These are phyloP conservation scores for Hirtodrosophila confusa DNA, from an alignment of 2,888 invertebrate species.

Conservation along the genomic window DNA sequence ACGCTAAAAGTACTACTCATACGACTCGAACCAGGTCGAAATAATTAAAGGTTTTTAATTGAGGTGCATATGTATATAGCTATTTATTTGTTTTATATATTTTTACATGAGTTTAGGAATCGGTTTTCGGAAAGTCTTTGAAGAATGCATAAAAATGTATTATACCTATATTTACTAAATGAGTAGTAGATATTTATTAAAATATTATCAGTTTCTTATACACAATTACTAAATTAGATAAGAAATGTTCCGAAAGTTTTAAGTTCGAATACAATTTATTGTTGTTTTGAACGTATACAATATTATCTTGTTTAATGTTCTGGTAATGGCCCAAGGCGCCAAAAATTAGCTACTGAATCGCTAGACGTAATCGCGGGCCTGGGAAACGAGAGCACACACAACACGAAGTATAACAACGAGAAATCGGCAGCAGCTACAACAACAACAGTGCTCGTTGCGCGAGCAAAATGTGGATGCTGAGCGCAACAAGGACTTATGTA, in stretches of 20 bases:
- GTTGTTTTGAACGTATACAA: slow-evolving; percentile 15
- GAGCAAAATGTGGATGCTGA: slow-evolving; percentile 60
- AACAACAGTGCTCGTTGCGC: slow-evolving; percentile 15
- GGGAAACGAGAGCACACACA: slow-evolving; percentile 48
- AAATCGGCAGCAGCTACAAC: slow-evolving; percentile 18
- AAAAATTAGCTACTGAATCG: slow-evolving; percentile 34
- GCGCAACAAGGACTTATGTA: slow-evolving; percentile 70
- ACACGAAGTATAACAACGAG: slow-evolving; percentile 46
- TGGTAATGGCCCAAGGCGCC: slow-evolving; percentile 49
- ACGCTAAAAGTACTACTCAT: too few species aligned
- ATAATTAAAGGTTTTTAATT: too few species aligned
- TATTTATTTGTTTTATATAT: too few species aligned
- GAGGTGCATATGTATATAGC: too few species aligned
- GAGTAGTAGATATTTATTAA: too few species aligned
- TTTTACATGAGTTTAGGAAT: too few species aligned
- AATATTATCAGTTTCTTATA: background rate
- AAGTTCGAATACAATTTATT: slow-evolving; percentile 10
- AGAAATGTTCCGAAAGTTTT: background rate
- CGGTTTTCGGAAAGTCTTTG: too few species aligned
- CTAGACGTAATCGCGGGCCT: slow-evolving; percentile 54
- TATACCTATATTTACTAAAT: too few species aligned
- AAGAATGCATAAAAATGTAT: too few species aligned
- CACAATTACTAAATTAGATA: background rate
- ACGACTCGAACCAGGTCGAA: too few species aligned
- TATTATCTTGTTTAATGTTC: slow-evolving; percentile 33